Percentiles rank a stretch among this genome's conserved stretches.
Conservation (phyloP, 2,888 invertebrate species). For the Rhodophaea formosa region DNA sequence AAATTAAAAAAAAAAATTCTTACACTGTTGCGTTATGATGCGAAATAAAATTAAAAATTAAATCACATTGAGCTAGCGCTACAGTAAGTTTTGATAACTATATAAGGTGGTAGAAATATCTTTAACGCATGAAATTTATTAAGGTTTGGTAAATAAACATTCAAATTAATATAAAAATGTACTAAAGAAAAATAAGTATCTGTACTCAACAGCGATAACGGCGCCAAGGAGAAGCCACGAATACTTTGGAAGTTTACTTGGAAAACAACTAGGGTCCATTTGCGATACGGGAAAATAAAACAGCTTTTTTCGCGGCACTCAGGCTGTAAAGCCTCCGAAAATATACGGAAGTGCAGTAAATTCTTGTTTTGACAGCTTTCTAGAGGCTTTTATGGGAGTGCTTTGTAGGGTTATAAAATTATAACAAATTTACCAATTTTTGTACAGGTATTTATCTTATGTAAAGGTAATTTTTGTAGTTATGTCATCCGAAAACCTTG, state of each 20-base stretch:
- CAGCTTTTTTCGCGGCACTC: conserved; percentile 24
- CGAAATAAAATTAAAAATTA: no score
- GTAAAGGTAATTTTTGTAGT: not conserved
- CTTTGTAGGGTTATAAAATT: not conserved
- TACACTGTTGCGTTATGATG: no score
- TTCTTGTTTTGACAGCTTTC: not conserved
- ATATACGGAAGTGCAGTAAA: not conserved
- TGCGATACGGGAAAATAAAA: conserved; percentile 21
- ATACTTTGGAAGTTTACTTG: conserved; percentile 10
- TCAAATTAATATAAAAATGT: no score
- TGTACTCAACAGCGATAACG: no score
- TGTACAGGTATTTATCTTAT: not conserved
- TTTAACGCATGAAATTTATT: no score
- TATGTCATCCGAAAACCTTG: no score
- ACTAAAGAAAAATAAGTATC: no score
- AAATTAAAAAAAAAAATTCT: no score
- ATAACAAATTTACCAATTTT: not conserved
- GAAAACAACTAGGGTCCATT: conserved; percentile 15
- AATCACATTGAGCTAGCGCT: no score
- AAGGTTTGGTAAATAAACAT: no score
- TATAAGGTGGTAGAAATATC: no score
- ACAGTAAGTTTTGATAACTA: no score
- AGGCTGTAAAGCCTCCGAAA: conserved; percentile 7
- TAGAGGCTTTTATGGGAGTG: not conserved
- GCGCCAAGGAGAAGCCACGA: not conserved